phyloP scores from a whole-genome alignment of 2,888 invertebrate species.

The Smittia sp. region DNA sequence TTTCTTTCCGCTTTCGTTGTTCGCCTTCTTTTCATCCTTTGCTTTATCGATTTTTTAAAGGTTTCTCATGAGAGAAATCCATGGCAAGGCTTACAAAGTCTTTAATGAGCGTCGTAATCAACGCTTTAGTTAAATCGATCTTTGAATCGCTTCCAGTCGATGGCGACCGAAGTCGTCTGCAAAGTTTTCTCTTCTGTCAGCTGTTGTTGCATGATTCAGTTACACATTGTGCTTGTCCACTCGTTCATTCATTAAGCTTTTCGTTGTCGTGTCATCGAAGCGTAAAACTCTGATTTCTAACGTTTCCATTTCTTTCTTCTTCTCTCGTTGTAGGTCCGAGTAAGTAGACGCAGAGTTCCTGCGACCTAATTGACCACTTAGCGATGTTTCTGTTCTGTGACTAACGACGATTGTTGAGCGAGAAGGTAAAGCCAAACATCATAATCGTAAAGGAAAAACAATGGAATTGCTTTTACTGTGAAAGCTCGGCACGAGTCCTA shows the following conservation, averaged over 20 bases:
- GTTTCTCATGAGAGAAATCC: too few relatives aligned
- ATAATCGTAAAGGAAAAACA: constrained; percentile 10
- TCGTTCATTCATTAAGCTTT: too few relatives aligned
- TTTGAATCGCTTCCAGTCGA: too few relatives aligned
- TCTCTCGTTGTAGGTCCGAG: constrained; percentile 38
- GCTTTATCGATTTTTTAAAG: not conserved
- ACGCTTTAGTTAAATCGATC: too few relatives aligned
- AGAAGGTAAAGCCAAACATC: not conserved
- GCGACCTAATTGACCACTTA: not conserved
- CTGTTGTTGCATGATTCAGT: too few relatives aligned
- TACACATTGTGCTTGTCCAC: too few relatives aligned
- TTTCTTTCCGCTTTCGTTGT: not conserved
- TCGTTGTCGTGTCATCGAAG: too few relatives aligned
- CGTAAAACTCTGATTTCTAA: not conserved
- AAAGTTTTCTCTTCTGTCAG: not conserved
- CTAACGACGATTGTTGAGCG: not conserved
- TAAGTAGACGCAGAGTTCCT: constrained; percentile 21
- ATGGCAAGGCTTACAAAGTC: too few relatives aligned
- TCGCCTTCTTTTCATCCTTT: not conserved
- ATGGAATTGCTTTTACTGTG: not conserved
- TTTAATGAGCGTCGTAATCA: too few relatives aligned
- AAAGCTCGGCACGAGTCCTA: not conserved
- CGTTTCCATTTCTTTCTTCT: not conserved
- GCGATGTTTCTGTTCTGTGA: not conserved
- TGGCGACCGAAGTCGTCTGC: not conserved